Evolutionary conservation across 2,888 invertebrate genomes (phyloP).

Genomic region (Aphrophora alni): DNA sequence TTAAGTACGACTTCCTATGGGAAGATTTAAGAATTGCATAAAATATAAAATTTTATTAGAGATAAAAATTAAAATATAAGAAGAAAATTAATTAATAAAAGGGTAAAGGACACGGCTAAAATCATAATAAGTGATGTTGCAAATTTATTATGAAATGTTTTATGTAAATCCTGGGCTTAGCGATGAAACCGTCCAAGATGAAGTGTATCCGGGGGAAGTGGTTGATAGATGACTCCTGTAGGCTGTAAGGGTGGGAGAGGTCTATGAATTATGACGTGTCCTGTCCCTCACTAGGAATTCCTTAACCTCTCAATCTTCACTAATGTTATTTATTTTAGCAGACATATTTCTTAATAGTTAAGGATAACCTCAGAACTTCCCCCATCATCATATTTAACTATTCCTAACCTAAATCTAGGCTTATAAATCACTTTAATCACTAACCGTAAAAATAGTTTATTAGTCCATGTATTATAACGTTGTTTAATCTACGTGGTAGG

Average conservation of each 20-base stretch:
- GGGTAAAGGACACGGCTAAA: no score
- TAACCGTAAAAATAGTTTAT: no score
- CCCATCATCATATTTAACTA: background rate
- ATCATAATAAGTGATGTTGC: background rate
- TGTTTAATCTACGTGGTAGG: no score
- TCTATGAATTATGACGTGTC: background rate
- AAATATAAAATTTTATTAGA: no score
- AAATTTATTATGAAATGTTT: background rate
- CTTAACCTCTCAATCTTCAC: background rate
- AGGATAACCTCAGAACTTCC: background rate
- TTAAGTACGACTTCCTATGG: no score
- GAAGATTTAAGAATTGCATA: no score
- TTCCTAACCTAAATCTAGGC: background rate
- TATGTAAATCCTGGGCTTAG: background rate
- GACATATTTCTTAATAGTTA: background rate
- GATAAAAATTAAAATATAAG: no score
- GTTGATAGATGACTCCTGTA: background rate
- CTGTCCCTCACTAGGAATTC: background rate
- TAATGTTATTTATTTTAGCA: constrained; percentile 2
- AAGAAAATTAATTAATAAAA: no score
- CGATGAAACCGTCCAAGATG: background rate
- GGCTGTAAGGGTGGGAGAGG: background rate
- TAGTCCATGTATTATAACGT: no score
- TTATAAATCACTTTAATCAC: background rate
- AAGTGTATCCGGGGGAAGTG: background rate